phyloP scores from a whole-genome alignment of 2,888 invertebrate species.

The Didymodactylos carnosus region DNA sequence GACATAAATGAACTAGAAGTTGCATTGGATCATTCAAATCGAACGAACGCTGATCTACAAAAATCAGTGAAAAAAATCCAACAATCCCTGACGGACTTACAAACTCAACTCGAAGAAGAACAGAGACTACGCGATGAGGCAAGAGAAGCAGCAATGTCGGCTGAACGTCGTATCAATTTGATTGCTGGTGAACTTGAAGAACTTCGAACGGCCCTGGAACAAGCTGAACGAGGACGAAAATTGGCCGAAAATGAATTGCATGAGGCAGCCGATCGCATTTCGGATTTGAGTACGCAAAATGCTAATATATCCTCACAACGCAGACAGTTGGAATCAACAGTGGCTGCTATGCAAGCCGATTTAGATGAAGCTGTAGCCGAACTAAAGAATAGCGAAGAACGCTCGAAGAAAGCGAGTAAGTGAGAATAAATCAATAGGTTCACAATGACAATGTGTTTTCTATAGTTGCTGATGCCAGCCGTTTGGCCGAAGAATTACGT shows the following conservation, averaged over 20 bases:
- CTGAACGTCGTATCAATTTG: constrained; percentile 87
- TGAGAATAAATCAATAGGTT: too few relatives aligned
- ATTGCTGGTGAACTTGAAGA: constrained; percentile 95
- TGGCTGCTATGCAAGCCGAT: constrained; percentile 91
- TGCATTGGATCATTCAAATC: constrained; percentile 94
- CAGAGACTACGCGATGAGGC: constrained; percentile 90
- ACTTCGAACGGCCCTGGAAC: constrained; percentile 62
- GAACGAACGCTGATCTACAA: constrained; percentile 90
- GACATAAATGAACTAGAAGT: constrained; percentile 99
- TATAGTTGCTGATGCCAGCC: constrained; percentile 52
- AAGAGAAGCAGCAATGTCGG: constrained; percentile 85
- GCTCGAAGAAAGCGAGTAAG: constrained; percentile 27
- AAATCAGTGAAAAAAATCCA: constrained; percentile 99
- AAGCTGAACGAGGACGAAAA: constrained; percentile 83
- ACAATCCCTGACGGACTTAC: constrained; percentile 82
- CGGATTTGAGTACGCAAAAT: constrained; percentile 80
- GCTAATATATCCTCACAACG: constrained; percentile 84
- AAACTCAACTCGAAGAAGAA: constrained; percentile 86
- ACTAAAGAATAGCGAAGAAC: constrained; percentile 89
- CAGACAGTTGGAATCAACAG: constrained; percentile 95
- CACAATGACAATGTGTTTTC: too few relatives aligned
- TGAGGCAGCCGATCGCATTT: constrained; percentile 92
- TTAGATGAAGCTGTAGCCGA: constrained; percentile 94
- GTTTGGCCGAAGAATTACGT: constrained; percentile 90
- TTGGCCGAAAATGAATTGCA: constrained; percentile 91